phyloP scores from a whole-genome alignment of 2,888 invertebrate genomes.

The Metopia argyrocephala region DNA sequence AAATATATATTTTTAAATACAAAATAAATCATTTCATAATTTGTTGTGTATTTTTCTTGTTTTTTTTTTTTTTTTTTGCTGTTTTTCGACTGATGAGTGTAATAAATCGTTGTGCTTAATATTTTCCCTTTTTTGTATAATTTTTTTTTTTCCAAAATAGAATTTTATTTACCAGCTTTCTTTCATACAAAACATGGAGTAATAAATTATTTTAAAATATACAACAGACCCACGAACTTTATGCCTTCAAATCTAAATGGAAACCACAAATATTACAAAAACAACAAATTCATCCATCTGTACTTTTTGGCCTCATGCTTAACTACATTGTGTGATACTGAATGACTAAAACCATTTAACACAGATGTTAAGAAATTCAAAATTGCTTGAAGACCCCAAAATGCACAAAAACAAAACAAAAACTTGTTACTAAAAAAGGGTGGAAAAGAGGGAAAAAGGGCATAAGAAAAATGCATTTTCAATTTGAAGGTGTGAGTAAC shows the following conservation, averaged over 20 bases:
- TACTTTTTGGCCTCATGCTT: slow-evolving; percentile 36
- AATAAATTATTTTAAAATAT: slow-evolving; percentile 49
- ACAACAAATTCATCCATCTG: slow-evolving; percentile 42
- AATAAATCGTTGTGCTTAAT: slow-evolving; percentile 36
- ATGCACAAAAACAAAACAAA: slow-evolving; percentile 32
- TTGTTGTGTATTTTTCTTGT: too few species aligned
- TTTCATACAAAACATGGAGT: slow-evolving; percentile 13
- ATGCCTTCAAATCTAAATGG: not conserved
- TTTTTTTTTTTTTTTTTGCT: slow-evolving; percentile 11
- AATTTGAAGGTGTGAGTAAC: slow-evolving; percentile 41
- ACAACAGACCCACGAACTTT: not conserved
- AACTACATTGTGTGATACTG: not conserved
- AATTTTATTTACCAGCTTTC: slow-evolving; percentile 41
- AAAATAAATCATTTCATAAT: slow-evolving; percentile 44
- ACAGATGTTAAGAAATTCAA: slow-evolving; percentile 39
- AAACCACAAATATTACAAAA: slow-evolving; percentile 29
- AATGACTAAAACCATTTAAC: slow-evolving; percentile 5
- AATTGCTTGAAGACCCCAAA: not conserved
- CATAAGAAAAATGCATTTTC: slow-evolving; percentile 41
- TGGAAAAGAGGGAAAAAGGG: not conserved
- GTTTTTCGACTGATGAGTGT: slow-evolving; percentile 8
- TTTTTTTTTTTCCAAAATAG: slow-evolving; percentile 10
- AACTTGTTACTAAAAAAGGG: not conserved
- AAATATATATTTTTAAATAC: slow-evolving; percentile 2
- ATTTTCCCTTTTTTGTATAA: not conserved